phyloP scores from a whole-genome alignment of 1,140 invertebrate genomes.

The Myzus persicae region DNA sequence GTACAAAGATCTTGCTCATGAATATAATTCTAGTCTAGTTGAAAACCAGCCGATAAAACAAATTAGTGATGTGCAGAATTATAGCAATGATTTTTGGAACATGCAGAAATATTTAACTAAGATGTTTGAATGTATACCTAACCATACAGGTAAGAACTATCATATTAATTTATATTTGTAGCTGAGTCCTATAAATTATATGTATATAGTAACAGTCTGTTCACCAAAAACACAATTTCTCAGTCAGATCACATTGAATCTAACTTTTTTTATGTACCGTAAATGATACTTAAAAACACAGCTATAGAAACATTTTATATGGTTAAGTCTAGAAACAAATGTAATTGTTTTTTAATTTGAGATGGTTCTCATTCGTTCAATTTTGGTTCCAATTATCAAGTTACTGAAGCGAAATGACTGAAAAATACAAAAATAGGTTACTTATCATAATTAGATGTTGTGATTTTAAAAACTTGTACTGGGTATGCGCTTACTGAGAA shows the following conservation, averaged over 20 bases:
- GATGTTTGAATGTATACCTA: neutral
- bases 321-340: too few relatives aligned
- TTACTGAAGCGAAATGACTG: too few relatives aligned
- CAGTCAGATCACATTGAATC: neutral
- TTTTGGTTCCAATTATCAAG: too few relatives aligned
- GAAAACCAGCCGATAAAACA: neutral
- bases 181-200: neutral
- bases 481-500: too few relatives aligned
- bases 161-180: neutral
- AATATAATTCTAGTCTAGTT: neutral
- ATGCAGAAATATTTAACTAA: neutral
- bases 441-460: too few relatives aligned
- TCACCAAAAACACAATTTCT: neutral
- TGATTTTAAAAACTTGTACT: too few relatives aligned
- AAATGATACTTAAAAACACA: too few relatives aligned
- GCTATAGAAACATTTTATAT: too few relatives aligned
- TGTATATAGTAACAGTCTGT: neutral
- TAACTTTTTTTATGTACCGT: too few relatives aligned
- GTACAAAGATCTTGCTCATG: neutral
- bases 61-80: neutral
- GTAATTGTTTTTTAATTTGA: too few relatives aligned
- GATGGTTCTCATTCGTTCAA: too few relatives aligned
- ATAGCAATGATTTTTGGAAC: neutral
- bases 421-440: too few relatives aligned
- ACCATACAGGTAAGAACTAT: neutral